Conservation (phyloP, 2,113 vertebrate species). For the Salvelinus fontinalis region DNA sequence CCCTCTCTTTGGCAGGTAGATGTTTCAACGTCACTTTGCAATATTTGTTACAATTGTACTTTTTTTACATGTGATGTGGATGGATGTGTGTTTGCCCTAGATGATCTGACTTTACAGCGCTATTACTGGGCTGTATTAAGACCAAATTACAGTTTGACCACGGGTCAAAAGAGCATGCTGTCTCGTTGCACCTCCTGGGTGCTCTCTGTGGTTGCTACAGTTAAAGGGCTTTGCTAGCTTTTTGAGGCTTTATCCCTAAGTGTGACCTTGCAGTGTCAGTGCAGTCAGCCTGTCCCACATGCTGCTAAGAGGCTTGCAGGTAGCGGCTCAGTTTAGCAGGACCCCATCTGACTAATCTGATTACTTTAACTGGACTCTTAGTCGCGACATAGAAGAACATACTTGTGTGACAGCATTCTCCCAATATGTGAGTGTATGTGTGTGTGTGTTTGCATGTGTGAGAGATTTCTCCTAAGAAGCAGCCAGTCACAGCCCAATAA, state of each 20-base stretch:
- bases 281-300: conserved; percentile 41
- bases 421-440: background rate
- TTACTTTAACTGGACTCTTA: conserved; percentile 64
- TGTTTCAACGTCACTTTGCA: no score
- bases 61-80: no score
- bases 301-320: conserved; percentile 70
- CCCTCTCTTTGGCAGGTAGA: no score
- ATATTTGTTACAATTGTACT: no score
- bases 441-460: background rate
- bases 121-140: background rate
- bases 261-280: conserved; percentile 61
- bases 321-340: conserved; percentile 70
- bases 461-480: background rate
- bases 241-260: conserved; percentile 4
- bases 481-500: background rate
- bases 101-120: background rate
- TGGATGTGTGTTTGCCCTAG: no score
- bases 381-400: conserved; percentile 41
- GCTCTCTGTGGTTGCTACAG: background rate
- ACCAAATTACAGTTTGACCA: background rate
- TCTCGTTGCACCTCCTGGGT: background rate
- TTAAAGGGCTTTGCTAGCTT: background rate
- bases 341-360: conserved; percentile 75
- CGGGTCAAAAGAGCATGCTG: background rate
- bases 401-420: conserved; percentile 2